Evolutionary conservation across 2,797 vertebrate species (phyloP).

Genomic region (Paratrypauchen microcephalus): DNA sequence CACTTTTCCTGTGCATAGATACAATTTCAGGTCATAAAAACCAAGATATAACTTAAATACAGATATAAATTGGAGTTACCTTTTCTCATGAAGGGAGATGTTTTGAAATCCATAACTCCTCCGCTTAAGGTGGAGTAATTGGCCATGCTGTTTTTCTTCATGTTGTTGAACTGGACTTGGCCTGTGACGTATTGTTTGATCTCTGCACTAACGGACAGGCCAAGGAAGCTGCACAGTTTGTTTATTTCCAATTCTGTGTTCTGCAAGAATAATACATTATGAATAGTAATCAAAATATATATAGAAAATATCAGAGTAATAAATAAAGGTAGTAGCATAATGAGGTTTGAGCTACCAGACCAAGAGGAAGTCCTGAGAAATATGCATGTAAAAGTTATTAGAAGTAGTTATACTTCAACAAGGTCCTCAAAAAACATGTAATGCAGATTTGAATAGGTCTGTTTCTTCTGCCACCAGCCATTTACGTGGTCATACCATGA

Average conservation of each 20-base stretch:
- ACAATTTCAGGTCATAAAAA: neutral
- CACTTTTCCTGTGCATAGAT: conserved; percentile 61
- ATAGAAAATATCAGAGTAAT: neutral
- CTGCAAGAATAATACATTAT: conserved; percentile 24
- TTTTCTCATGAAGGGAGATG: conserved; percentile 88
- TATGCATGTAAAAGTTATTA: neutral
- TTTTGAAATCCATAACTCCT: conserved; percentile 70
- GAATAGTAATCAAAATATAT: neutral
- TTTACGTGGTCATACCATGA: conserved; percentile 83
- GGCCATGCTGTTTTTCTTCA: conserved; percentile 74
- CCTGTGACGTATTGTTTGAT: conserved; percentile 61
- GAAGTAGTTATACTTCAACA: conserved; percentile 33
- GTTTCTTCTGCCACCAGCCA: conserved; percentile 82
- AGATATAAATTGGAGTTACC: conserved; percentile 59
- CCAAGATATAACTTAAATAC: neutral
- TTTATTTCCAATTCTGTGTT: conserved; percentile 49
- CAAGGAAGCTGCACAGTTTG: conserved; percentile 55
- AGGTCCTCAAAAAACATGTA: conserved; percentile 63
- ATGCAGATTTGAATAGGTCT: conserved; percentile 49
- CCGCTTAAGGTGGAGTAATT: conserved; percentile 46
- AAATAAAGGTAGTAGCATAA: neutral
- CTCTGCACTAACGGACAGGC: conserved; percentile 54
- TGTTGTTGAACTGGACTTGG: conserved; percentile 77
- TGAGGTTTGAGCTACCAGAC: neutral
- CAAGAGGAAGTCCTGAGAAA: neutral